Percentiles rank a stretch among this genome's conserved stretches.
phyloP scores from a whole-genome alignment of 2,888 invertebrate species.

The Phasia obesa region DNA sequence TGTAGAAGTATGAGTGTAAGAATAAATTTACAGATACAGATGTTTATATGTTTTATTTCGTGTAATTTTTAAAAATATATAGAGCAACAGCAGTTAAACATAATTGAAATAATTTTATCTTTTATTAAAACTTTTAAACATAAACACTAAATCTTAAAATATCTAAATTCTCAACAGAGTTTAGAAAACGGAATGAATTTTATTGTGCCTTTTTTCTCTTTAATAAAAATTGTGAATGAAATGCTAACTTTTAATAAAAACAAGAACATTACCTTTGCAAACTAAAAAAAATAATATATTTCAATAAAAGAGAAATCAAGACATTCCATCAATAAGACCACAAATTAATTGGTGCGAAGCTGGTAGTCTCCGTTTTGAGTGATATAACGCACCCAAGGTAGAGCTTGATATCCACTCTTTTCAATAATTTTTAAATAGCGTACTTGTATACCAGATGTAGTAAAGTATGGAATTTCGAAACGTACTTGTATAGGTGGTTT shows the following conservation, averaged over 20 bases:
- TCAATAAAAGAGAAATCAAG: constrained; percentile 29
- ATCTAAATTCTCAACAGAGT: neutral
- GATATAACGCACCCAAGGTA: constrained; percentile 99
- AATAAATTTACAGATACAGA: neutral
- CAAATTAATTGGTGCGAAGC: constrained; percentile 91
- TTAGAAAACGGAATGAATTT: constrained; percentile 57
- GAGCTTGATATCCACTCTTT: constrained; percentile 98
- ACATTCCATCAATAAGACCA: constrained; percentile 5
- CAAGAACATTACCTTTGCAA: neutral
- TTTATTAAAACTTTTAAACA: constrained; percentile 22
- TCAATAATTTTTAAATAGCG: constrained; percentile 90
- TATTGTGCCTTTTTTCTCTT: constrained; percentile 11
- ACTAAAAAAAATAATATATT: constrained; percentile 11
- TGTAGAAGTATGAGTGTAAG: neutral
- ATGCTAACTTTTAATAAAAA: constrained; percentile 2
- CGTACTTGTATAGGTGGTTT: constrained; percentile 99
- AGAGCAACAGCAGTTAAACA: constrained; percentile 1
- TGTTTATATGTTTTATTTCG: constrained; percentile 1
- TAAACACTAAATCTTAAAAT: neutral
- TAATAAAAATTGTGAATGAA: constrained; percentile 11
- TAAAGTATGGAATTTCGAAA: constrained; percentile 99
- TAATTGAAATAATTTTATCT: neutral
- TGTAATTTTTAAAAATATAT: constrained; percentile 1
- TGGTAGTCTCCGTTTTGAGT: constrained; percentile 99
- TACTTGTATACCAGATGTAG: constrained; percentile 99